phyloP scores from a whole-genome alignment of 2,888 invertebrate genomes.

The Acronicta alni region DNA sequence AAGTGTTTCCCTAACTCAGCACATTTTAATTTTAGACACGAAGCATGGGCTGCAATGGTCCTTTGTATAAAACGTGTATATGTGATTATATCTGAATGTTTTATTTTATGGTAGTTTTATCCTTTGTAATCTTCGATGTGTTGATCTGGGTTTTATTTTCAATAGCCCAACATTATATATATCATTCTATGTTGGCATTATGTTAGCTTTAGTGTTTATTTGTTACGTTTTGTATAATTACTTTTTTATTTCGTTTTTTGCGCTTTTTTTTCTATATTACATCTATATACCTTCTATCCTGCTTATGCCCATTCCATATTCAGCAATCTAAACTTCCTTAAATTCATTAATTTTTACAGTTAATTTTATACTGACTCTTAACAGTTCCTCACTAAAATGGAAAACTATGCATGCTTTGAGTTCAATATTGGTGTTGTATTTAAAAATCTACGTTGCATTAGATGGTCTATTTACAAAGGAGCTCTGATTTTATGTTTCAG shows the following conservation, averaged over 20 bases:
- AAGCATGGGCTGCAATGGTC: slow-evolving; percentile 73
- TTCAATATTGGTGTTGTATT: slow-evolving; percentile 49
- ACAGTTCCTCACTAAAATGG: slow-evolving; percentile 23
- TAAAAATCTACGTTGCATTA: background rate
- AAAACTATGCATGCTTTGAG: slow-evolving; percentile 45
- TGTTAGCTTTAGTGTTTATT: slow-evolving; percentile 38
- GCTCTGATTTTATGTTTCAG: slow-evolving; percentile 68
- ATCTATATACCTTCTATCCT: slow-evolving; percentile 10
- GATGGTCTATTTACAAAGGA: slow-evolving; percentile 15
- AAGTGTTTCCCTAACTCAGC: slow-evolving; percentile 80
- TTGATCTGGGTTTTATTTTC: slow-evolving; percentile 44
- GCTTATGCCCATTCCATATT: slow-evolving; percentile 18
- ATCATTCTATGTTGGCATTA: slow-evolving; percentile 29
- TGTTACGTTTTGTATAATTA: slow-evolving; percentile 20
- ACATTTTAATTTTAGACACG: slow-evolving; percentile 73
- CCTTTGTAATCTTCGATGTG: slow-evolving; percentile 45
- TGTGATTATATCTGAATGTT: slow-evolving; percentile 61
- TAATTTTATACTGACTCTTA: slow-evolving; percentile 11
- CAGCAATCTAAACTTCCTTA: slow-evolving; percentile 6
- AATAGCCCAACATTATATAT: slow-evolving; percentile 28
- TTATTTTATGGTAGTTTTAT: slow-evolving; percentile 41
- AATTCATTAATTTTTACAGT: slow-evolving; percentile 27
- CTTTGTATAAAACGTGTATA: slow-evolving; percentile 62
- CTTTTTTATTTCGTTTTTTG: slow-evolving; percentile 27
- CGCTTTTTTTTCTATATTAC: slow-evolving; percentile 29